A percentile compares a stretch with the other conserved stretches of the same genome.
These are phyloP conservation scores for Tragelaphus eurycerus DNA, from an alignment of 2,797 vertebrate species.

Conservation along the genomic window DNA sequence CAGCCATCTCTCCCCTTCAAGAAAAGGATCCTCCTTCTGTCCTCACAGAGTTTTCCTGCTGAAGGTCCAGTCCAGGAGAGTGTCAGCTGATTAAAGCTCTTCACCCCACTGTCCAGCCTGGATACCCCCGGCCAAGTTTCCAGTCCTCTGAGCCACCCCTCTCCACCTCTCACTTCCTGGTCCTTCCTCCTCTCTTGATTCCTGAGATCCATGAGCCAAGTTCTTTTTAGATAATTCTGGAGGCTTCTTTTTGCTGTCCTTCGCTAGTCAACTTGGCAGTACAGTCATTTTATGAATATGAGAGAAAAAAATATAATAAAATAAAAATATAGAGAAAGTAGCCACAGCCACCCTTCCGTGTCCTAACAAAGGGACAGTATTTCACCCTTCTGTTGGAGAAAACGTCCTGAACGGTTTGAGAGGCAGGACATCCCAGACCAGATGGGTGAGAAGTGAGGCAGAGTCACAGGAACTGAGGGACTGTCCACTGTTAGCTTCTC, in stretches of 20 bases:
- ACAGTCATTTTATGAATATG: neutral
- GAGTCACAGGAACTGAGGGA: neutral
- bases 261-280: neutral
- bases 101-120: fast-evolving
- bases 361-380: neutral
- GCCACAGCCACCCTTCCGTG: neutral
- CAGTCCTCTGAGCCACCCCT: fast-evolving
- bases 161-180: neutral
- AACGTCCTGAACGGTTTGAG: neutral
- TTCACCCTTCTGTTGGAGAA: neutral
- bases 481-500: neutral
- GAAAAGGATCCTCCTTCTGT: neutral
- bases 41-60: fast-evolving
- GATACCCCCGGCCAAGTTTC: fast-evolving
- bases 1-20: too few species aligned
- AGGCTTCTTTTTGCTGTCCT: neutral
- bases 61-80: neutral
- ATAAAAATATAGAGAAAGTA: neutral
- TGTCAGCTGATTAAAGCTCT: neutral
- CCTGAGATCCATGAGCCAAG: neutral
- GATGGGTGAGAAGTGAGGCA: too few species aligned
- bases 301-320: neutral
- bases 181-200: neutral
- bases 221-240: neutral
- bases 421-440: neutral